Evolutionary conservation across 1,140 invertebrate species (phyloP), one percentile per base, ranked within the genome.

Genomic region (Kradibia gibbosae): DNA sequence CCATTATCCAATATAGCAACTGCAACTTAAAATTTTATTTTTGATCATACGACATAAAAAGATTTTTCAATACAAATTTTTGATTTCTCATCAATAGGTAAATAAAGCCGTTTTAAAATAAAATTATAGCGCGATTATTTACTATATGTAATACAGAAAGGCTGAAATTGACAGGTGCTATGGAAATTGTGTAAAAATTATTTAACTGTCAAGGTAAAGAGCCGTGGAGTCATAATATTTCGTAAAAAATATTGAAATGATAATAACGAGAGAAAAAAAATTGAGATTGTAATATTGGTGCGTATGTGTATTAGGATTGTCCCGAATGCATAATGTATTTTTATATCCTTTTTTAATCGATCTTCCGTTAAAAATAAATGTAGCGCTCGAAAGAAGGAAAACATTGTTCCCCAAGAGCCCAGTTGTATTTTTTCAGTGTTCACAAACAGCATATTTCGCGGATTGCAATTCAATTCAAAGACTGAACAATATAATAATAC

Each of bases 161-260:
- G 86, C 86, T 89, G 87, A 89, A 86, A 88, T 89, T 88, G 82
- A 88, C 85, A 83, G 88, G 88, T 89, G 88, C 87, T 90, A 87
- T 86, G 85, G 73, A 86, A 86, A 84, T 78, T 82, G 17, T 87
- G 74, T 85, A 83, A 84, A 86, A 83, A 80, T 79, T 70, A 57
- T 71, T 71, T 60, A 72, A 72, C 34, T 72, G 53, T 80, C 83
- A 75, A 72, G n/a, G 62, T 81, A 53, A 83, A 77, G 75, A 39
- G 57, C 34, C 39, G 45, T 48, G 70, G 17, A 53, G n/a, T 60
- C 71, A 5, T 31, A 78, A 55, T 78, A 79, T 36, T 34, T 31
- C 60, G 75, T 39, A 71, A 50, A n/a, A n/a, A 83, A 71, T 80
- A 62, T 82, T 53, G 82, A 65, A 73, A 82, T 39, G 48, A 78